Evolutionary conservation across 2,797 vertebrate genomes (phyloP), one percentile per base, ranked within the genome.

Genomic region (Betta splendens): DNA sequence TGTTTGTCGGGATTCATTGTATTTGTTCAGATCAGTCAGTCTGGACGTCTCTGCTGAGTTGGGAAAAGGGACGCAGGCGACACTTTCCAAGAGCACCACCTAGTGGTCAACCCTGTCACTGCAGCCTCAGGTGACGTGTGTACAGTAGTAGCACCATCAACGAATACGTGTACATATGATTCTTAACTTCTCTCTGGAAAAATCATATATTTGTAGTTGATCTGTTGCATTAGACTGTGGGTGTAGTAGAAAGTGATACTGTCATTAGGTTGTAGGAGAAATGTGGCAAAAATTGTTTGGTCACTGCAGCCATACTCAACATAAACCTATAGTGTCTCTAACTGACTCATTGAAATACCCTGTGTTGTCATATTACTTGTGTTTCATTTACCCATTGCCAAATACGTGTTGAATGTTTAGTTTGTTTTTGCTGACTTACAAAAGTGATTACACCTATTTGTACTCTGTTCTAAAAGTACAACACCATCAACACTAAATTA

Each of bases 61-160:
- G 0, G 29, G 22, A 40, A n/a, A n/a, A 33, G 11, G 25, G 32
- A n/a, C 9, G 25, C 1, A 10, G 49, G 10, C 64, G 78, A 52
- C 17, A 39, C 76, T 80, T 48, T 71, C 22, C 47, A 63, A 78
- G 69, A 79, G 75, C 54, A 55, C 35, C 85, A 78, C 63, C 83
- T 64, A 64, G 78, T 84, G 85, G 69, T 16, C 46, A 35, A 43
- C 74, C 2, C 9, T 49, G 64, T 31, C 16, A 42, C 9, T 72
- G 38, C 73, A 75, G 28, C 49, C 11, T 2, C 20, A 10, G 5
- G 3, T 42, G 31, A 31, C 13, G 36, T 18, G n/a, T n/a, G n/a
- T n/a, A n/a, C n/a, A n/a, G n/a, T n/a, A 21, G 23, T 2, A 9
- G 31, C 12, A 9, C 17, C 16, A 36, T 20, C 21, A 33, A n/a